Evolutionary conservation across 2,888 invertebrate genomes (phyloP), one percentile per base, ranked within the genome.

Genomic region (Ochropleura leucogaster): DNA sequence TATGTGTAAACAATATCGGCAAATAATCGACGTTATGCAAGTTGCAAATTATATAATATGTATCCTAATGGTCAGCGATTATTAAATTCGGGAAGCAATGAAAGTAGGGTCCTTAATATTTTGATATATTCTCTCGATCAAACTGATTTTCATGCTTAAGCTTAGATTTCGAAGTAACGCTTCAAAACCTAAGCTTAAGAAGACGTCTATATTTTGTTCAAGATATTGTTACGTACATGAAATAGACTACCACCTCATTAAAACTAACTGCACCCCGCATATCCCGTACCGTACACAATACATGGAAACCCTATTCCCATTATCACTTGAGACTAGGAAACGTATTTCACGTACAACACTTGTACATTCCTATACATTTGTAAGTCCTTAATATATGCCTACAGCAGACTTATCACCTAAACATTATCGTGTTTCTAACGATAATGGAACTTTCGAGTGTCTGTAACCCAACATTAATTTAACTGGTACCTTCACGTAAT

Each of bases 371-470:
- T 82, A 76, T 74, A 79, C 72, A 72, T 78, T 70, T 73, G 74
- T 73, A 70, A 68, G 77, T 85, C 46, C 68, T 75, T 81, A 84
- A 85, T 82, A 83, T 83, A 84, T 86, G 81, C 85, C 83, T 85
- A 84, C 86, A 80, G 82, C 81, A 88, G 90, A 92, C 90, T 91
- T 93, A 94, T 93, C 93, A 92, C 93, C 92, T 91, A 92, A 91
- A 89, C 92, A 93, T 94, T 92, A 94, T 91, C 92, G 90, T 90
- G 92, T 93, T 91, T 93, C 92, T 95, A 95, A 96, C 93, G 95
- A 95, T 95, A 96, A 96, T 96, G 96, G 96, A 95, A 95, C 93
- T 94, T 95, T 94, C 94, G 92, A 96, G 94, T 95, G 95, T 95
- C 94, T 95, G 92, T 94, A 95, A 95, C 94, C 96, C 92, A 83